phyloP scores from a whole-genome alignment of 2,113 vertebrate species.

The Paedocypris sp. region DNA sequence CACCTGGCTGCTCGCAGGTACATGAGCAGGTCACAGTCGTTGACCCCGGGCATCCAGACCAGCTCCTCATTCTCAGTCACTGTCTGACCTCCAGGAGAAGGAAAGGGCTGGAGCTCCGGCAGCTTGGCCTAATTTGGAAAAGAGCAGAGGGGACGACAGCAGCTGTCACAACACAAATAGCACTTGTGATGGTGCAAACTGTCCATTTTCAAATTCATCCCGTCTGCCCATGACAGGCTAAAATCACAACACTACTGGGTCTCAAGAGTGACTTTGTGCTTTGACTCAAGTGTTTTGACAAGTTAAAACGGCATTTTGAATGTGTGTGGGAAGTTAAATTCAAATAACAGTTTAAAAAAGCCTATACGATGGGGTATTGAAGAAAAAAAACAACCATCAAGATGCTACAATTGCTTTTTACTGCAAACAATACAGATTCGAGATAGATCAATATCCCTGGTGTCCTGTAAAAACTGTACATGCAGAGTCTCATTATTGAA shows the following conservation, averaged over 20 bases:
- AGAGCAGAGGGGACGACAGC: constrained; percentile 40
- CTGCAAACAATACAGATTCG: not conserved
- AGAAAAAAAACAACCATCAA: no score
- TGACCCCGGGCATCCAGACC: constrained; percentile 97
- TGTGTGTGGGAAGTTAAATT: no score
- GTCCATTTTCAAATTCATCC: constrained; percentile 45
- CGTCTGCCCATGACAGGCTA: constrained; percentile 27
- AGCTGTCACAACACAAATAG: constrained; percentile 57
- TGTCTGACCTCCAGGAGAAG: constrained; percentile 76
- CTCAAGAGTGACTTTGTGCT: no score
- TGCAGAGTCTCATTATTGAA: not conserved
- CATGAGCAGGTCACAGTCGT: constrained; percentile 98
- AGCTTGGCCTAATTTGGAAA: constrained; percentile 82
- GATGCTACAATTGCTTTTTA: no score
- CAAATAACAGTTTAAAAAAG: no score
- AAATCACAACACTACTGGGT: no score
- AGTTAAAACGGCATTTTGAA: no score
- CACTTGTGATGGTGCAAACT: constrained; percentile 38
- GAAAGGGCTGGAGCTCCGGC: constrained; percentile 90
- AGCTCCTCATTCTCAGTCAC: constrained; percentile 94
- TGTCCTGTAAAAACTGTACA: not conserved
- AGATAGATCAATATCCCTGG: not conserved
- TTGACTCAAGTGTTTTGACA: no score
- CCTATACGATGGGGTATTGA: no score
- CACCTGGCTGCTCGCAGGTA: constrained; percentile 96